These are phyloP conservation scores for Cebidichthys violaceus DNA, from an alignment of 2,113 vertebrate species.

Conservation along the genomic window DNA sequence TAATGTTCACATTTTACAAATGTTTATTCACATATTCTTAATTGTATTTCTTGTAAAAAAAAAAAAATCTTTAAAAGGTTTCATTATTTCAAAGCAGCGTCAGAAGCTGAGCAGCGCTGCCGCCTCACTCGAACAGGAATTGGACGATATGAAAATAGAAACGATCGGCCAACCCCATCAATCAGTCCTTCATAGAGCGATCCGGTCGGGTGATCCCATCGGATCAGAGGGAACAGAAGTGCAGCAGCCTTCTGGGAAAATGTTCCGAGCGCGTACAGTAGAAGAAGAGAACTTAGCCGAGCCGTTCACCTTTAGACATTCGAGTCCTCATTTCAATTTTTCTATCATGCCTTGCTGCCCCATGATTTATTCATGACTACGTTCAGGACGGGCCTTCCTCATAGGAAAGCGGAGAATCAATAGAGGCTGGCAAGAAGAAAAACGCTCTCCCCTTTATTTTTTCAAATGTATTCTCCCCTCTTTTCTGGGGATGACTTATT, in stretches of 20 bases:
- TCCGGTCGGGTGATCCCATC: not conserved
- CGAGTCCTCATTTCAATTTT: constrained; percentile 57
- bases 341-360: constrained; percentile 56
- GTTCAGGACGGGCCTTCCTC: constrained; percentile 48
- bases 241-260: not conserved
- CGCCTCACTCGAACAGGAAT: not conserved
- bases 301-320: constrained; percentile 46
- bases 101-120: too few relatives aligned
- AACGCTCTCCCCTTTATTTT: constrained; percentile 31
- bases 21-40: not conserved
- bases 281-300: constrained; percentile 25
- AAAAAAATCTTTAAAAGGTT: not conserved
- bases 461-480: constrained; percentile 18
- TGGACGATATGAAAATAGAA: not conserved
- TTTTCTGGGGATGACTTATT: constrained; percentile 45
- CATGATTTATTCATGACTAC: constrained; percentile 75
- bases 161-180: not conserved
- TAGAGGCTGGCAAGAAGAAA: constrained; percentile 52
- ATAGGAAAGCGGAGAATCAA: constrained; percentile 64
- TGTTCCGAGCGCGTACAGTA: constrained; percentile 6
- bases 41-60: not conserved
- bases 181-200: not conserved
- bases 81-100: not conserved
- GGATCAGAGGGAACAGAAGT: constrained; percentile 29
- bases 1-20: not conserved